Conservation (phyloP, 2,888 invertebrate genomes). For the Volucella inanis region DNA sequence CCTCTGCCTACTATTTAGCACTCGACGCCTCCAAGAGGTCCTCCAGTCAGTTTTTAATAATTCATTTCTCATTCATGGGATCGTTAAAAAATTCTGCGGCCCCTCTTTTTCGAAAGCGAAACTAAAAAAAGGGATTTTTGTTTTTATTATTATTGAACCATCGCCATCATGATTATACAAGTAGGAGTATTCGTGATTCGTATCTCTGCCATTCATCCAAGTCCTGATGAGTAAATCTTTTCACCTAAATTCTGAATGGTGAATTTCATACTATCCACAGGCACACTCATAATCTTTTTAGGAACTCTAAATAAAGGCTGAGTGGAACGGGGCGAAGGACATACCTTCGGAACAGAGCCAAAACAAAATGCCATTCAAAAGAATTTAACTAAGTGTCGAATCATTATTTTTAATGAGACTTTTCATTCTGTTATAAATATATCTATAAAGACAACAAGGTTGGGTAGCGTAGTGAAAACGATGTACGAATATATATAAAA, state of each 20-base stretch:
- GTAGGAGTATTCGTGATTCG: no score
- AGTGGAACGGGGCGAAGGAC: not conserved
- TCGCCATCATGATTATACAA: slow-evolving; percentile 52
- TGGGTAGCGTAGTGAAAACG: slow-evolving; percentile 6
- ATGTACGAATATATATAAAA: slow-evolving; percentile 33
- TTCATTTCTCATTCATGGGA: slow-evolving; percentile 37
- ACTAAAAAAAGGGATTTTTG: slow-evolving; percentile 16
- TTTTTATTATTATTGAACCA: slow-evolving; percentile 73
- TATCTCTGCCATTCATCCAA: slow-evolving; percentile 47
- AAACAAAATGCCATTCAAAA: slow-evolving; percentile 65
- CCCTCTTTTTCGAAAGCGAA: not conserved
- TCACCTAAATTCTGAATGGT: slow-evolving; percentile 29
- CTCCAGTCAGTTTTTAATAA: slow-evolving; percentile 13
- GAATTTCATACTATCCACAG: no score
- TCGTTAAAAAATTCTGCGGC: slow-evolving; percentile 9
- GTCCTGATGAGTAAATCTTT: slow-evolving; percentile 51
- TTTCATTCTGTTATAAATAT: slow-evolving; percentile 62
- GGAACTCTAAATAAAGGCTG: slow-evolving; percentile 2
- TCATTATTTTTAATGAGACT: slow-evolving; percentile 74
- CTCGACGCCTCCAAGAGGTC: slow-evolving; percentile 1
- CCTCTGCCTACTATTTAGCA: not conserved
- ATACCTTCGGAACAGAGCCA: slow-evolving; percentile 12
- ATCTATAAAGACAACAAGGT: slow-evolving; percentile 10
- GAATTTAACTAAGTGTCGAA: slow-evolving; percentile 74
- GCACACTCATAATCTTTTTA: slow-evolving; percentile 25